Evolutionary conservation across 1,140 invertebrate species (phyloP).

Genomic region (Megalonaias nervosa): DNA sequence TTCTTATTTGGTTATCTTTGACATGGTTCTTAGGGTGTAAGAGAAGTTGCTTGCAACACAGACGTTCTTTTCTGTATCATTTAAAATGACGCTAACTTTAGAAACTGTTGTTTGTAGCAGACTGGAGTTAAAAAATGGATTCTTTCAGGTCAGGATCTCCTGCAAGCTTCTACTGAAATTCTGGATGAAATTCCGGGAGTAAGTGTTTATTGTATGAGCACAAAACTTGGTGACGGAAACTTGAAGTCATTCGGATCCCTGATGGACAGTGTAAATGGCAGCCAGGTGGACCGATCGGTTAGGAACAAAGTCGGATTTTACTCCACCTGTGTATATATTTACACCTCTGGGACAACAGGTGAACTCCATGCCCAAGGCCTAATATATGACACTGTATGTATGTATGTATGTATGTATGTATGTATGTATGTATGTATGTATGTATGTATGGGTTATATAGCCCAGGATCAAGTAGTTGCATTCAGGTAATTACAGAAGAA

Average conservation of each 20-base stretch:
- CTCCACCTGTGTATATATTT: constrained; percentile 14
- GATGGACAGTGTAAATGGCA: background rate
- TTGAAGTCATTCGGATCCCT: background rate
- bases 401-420: background rate
- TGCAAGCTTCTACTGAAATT: background rate
- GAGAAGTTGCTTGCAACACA: background rate
- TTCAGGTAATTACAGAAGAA: too few relatives aligned
- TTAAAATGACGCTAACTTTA: background rate
- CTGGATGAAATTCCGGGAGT: background rate
- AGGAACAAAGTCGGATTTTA: background rate
- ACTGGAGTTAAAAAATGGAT: background rate
- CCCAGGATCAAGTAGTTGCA: too few relatives aligned
- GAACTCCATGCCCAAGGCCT: background rate
- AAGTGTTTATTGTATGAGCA: constrained; percentile 9
- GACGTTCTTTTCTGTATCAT: background rate
- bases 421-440: too few relatives aligned
- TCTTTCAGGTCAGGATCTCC: constrained; percentile 12
- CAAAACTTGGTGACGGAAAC: background rate
- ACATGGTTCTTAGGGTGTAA: background rate
- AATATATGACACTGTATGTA: background rate
- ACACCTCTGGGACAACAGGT: constrained; percentile 33
- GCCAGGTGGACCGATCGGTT: background rate
- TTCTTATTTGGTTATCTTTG: background rate
- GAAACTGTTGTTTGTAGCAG: background rate
- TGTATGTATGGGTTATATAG: background rate